Base-by-base conservation (phyloP, 2,113 vertebrate genomes). In the Upupa epops region DNA sequence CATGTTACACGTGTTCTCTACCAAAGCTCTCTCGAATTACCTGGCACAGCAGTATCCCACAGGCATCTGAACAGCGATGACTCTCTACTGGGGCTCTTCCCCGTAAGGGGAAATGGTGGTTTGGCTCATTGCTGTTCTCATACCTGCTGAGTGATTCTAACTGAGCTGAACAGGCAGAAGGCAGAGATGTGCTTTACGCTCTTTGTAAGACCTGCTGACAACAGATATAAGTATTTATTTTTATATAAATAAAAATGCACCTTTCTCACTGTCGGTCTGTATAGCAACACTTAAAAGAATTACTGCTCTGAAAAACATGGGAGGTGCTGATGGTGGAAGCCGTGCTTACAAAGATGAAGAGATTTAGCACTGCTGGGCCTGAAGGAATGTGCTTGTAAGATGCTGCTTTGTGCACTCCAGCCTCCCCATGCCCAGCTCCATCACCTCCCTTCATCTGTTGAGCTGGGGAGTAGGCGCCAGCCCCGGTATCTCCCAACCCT, bases 301-400 rank as follows among this genome's bases (percentile, higher is more conserved):
- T 76, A 93, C 51, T 64, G 29, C 1, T 1, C 83, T 8, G 51
- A 24, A 77, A 77, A 83, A 49, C 80, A 71, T 1, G 46, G 90
- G 82, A 72, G 92, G 59, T 45, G 56, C 18, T 60, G 94, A 74
- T 28, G 80, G 69, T 16, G 63, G 76, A 71, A 86, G 65, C 73
- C 81, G 80, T 68, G 56, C 7, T 45, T 45, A 29, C 29, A 51
- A 56, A 94, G 17, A 58, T 0, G 8, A 19, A 6, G 74, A 92
- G 88, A 89, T 91, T 92, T 88, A 96, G 61, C 80, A 31, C 80
- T 37, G 86, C 52, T 81, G 83, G 76, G 86, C 83, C 54, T 81
- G 19, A 79, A 42, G 71, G 73, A 86, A 88, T 34, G 79, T 14
- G 31, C 55, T 20, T 83, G 52, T 16, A 8, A 29, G 48, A 17